Conservation (phyloP, 2,797 vertebrate genomes). For the Bryconaethiops microstoma region DNA sequence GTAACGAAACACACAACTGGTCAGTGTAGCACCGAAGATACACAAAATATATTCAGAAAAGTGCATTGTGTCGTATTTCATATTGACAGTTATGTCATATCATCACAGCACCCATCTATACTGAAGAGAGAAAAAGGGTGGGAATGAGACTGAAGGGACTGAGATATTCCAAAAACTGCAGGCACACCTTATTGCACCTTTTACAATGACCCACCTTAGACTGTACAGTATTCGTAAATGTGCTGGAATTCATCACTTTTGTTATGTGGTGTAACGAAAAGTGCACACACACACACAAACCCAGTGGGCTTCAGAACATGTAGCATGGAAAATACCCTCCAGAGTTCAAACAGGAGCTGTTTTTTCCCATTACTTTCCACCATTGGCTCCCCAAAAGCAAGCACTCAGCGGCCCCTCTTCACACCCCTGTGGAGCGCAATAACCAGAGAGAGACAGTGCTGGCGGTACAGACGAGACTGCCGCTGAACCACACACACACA, state of each 20-base stretch:
- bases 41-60: not conserved
- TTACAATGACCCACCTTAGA: slow-evolving; percentile 6
- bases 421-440: slow-evolving; percentile 55
- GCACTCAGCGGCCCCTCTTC: slow-evolving; percentile 53
- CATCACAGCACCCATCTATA: not conserved
- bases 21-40: not conserved
- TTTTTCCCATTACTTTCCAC: slow-evolving; percentile 41
- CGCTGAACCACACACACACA: slow-evolving; percentile 17
- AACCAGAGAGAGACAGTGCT: slow-evolving; percentile 38
- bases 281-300: slow-evolving; percentile 5
- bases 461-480: slow-evolving; percentile 36
- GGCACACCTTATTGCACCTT: slow-evolving; percentile 29
- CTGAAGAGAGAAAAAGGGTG: not conserved
- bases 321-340: slow-evolving; percentile 33
- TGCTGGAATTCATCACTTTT: slow-evolving; percentile 30
- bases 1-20: not conserved
- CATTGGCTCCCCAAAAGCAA: slow-evolving; percentile 46
- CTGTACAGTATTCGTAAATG: not conserved
- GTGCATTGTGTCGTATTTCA: not conserved
- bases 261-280: slow-evolving; percentile 29
- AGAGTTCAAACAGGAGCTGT: slow-evolving; percentile 41
- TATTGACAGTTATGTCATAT: too few relatives aligned
- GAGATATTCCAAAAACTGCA: not conserved
- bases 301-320: slow-evolving; percentile 2
- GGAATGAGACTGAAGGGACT: not conserved